Conservation (phyloP, 2,113 vertebrate species). For the Pterocles burchelli region DNA sequence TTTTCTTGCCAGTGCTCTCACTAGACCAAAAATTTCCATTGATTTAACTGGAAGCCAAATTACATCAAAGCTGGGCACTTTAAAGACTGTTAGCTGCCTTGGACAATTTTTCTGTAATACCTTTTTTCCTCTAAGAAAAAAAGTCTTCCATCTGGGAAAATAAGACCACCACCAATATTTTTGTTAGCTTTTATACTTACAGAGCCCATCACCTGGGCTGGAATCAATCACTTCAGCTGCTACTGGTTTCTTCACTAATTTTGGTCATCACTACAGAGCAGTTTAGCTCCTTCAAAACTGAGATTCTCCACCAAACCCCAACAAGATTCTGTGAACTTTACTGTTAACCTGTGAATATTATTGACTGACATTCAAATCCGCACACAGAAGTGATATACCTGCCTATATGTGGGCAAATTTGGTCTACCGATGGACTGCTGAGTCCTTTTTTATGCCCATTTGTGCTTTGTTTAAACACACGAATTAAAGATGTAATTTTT, state of each 20-base stretch:
- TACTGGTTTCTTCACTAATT: not conserved
- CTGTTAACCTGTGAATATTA: not conserved
- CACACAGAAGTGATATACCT: not conserved
- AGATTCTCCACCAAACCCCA: not conserved
- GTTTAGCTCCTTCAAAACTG: not conserved
- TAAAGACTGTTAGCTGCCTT: not conserved
- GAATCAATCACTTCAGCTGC: not conserved
- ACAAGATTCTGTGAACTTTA: not conserved
- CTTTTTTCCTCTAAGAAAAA: not conserved
- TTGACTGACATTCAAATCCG: not conserved
- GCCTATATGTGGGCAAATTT: not conserved
- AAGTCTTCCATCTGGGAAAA: not conserved
- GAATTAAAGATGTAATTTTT: not conserved
- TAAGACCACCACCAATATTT: not conserved
- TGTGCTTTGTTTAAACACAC: not conserved
- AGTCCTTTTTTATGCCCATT: not conserved
- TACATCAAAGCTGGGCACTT: not conserved
- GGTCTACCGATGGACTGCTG: rapidly evolving
- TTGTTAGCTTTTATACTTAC: not conserved
- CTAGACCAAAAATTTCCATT: not conserved
- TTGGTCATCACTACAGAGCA: not conserved
- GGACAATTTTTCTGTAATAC: not conserved
- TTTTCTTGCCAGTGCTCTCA: not conserved
- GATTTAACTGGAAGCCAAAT: not conserved
- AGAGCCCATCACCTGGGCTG: not conserved